phyloP scores from a whole-genome alignment of 2,797 vertebrate species.

The Dipus sagitta region DNA sequence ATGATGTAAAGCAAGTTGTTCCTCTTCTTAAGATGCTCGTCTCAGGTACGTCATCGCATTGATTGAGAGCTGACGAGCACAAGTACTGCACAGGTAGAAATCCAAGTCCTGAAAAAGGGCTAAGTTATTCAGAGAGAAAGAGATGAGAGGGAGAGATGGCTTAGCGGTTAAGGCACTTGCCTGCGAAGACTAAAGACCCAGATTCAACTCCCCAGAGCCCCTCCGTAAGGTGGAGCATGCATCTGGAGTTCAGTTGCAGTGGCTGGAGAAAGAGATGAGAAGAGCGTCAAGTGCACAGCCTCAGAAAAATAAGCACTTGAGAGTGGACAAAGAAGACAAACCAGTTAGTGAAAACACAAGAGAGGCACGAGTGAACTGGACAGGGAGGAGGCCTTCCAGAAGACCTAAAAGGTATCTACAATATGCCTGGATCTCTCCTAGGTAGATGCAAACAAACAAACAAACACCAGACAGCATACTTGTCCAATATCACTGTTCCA shows the following conservation, averaged over 20 bases:
- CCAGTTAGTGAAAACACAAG: not conserved
- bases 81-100: not conserved
- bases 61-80: not conserved
- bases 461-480: too few relatives aligned
- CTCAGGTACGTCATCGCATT: not conserved
- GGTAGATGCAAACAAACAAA: not conserved
- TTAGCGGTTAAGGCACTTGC: too few relatives aligned
- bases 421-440: not conserved
- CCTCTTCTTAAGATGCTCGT: not conserved
- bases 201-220: too few relatives aligned
- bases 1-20: not conserved
- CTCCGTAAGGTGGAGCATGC: too few relatives aligned
- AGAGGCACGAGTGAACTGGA: not conserved
- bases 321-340: constrained; percentile 6
- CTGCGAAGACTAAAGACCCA: too few relatives aligned
- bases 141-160: not conserved
- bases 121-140: constrained; percentile 6
- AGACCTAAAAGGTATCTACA: constrained; percentile 21
- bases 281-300: not conserved
- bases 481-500: not conserved
- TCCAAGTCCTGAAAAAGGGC: not conserved
- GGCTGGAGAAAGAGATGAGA: not conserved
- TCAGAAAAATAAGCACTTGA: constrained; percentile 27
- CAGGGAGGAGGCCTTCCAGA: not conserved
- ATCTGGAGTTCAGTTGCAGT: too few relatives aligned